Evolutionary conservation across 2,113 vertebrate genomes (phyloP), one percentile per base, ranked within the genome.

Genomic region (Pseudorectes ferrugineus): DNA sequence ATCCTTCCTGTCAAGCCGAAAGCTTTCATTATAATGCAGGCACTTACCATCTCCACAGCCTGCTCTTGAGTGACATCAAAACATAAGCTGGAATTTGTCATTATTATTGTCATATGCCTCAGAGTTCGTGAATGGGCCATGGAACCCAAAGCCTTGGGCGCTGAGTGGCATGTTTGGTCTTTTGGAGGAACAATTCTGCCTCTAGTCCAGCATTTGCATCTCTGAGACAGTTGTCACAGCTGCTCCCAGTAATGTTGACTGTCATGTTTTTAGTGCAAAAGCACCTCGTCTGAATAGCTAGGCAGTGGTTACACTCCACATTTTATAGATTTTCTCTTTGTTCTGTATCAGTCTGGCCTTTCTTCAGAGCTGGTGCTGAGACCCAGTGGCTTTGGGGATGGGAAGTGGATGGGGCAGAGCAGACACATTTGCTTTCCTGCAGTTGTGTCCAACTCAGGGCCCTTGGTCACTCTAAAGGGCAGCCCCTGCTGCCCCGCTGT

Each of bases 1-100:
- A 85, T 96, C 89, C 85, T 76, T 95, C 72, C 93, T 89, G 85
- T 93, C 93, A 89, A 71, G 92, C 94, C 91, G 29, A 95, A 92
- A 94, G 79, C n/a, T 3, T 77, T 88, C 43, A 26, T 94, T 96
- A 71, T 58, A 73, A 82, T 91, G 71, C 85, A 67, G 93, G 90
- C 94, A 76, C 85, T 93, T 82, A 70, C 70, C 25, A 35, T 90
- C 80, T 51, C 45, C 61, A 17, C 87, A 89, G 78, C 93, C 83
- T 1, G 45, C 54, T 95, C 93, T 89, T 84, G 63, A 57, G 82
- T 79, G 94, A 87, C 89, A 88, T 93, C 87, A 61, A 79, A 78
- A 93, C 78, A 88, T 72, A 95, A 92, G 70, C 78, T 2, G 1
- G 63, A 62, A 42, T 96, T 89, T 83, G 71, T 76, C 48, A 35